A percentile compares a stretch with the other conserved stretches of the same genome.
Evolutionary conservation across 2,113 vertebrate species (phyloP).

Genomic region (Gopherus evgoodei): DNA sequence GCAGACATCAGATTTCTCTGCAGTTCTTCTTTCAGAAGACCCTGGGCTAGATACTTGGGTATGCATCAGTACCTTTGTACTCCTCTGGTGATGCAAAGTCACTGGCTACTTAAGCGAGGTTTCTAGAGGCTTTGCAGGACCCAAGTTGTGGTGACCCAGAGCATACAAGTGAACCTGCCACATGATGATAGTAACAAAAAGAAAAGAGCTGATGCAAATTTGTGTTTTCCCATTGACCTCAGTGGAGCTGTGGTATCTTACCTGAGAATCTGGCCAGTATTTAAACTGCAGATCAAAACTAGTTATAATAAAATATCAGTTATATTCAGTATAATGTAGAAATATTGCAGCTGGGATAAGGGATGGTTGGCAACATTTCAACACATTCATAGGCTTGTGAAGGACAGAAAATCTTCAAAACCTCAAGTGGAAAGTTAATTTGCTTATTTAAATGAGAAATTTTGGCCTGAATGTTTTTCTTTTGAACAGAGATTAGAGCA

Average conservation of each 20-base stretch:
- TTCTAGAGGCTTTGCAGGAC: background rate
- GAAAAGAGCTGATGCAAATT: rapidly evolving
- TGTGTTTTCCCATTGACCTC: background rate
- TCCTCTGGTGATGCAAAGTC: background rate
- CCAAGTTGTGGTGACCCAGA: rapidly evolving
- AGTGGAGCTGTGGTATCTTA: background rate
- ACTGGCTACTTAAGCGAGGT: background rate
- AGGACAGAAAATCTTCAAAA: constrained; percentile 48
- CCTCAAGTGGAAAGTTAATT: constrained; percentile 1
- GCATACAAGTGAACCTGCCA: background rate
- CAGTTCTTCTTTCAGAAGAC: background rate
- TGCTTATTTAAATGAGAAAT: constrained; percentile 29
- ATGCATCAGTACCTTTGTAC: background rate
- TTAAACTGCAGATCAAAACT: background rate
- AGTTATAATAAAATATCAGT: rapidly evolving
- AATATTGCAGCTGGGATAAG: constrained; percentile 7
- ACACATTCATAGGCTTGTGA: background rate
- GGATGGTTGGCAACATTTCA: constrained; percentile 3
- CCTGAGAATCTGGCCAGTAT: rapidly evolving
- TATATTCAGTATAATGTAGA: background rate
- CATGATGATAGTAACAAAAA: background rate
- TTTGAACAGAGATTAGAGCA: background rate
- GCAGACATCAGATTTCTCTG: background rate
- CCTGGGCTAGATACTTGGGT: rapidly evolving
- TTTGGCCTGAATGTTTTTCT: background rate